A percentile compares a stretch with the other conserved stretches of the same genome.
Conservation (phyloP, 2,797 vertebrate species). For the Aplochiton taeniatus region DNA sequence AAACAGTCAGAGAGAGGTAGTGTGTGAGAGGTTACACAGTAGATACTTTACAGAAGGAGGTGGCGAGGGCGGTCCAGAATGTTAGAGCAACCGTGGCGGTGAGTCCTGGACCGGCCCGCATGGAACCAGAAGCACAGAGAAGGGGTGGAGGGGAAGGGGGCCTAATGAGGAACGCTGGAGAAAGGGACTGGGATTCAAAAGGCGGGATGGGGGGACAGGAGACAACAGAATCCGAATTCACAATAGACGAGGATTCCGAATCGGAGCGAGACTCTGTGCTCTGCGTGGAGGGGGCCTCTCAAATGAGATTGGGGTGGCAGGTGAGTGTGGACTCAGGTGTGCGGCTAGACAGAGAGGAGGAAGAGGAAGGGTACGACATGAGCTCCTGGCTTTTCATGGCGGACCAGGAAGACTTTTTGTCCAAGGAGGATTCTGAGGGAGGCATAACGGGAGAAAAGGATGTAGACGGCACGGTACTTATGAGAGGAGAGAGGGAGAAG, state of each 20-base stretch:
- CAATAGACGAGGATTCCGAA: slow-evolving; percentile 44
- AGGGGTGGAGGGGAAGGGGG: slow-evolving; percentile 13
- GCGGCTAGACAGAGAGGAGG: slow-evolving; percentile 9
- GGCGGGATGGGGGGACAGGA: slow-evolving; percentile 52
- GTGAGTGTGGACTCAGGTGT: slow-evolving; percentile 18
- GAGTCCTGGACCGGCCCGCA: slow-evolving; percentile 32
- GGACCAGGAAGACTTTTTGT: neutral
- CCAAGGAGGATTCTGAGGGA: slow-evolving; percentile 7
- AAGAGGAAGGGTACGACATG: slow-evolving; percentile 15
- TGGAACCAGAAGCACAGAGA: slow-evolving; percentile 30
- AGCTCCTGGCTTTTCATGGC: slow-evolving; percentile 11
- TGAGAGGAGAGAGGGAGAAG: neutral
- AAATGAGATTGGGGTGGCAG: slow-evolving; percentile 14
- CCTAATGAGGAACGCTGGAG: neutral
- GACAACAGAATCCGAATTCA: slow-evolving; percentile 25
- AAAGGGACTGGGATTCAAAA: slow-evolving; percentile 7
- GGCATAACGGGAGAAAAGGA: neutral
- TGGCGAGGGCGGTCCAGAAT: slow-evolving; percentile 4
- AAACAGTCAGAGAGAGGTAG: neutral
- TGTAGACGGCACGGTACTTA: neutral
- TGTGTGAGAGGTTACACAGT: neutral
- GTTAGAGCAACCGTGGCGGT: slow-evolving; percentile 2
- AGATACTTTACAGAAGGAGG: too few relatives aligned
- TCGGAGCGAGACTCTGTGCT: slow-evolving; percentile 44
- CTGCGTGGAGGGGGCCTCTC: slow-evolving; percentile 28